Conservation (phyloP, 1,140 invertebrate species). For the Scaptomyza graminum region DNA sequence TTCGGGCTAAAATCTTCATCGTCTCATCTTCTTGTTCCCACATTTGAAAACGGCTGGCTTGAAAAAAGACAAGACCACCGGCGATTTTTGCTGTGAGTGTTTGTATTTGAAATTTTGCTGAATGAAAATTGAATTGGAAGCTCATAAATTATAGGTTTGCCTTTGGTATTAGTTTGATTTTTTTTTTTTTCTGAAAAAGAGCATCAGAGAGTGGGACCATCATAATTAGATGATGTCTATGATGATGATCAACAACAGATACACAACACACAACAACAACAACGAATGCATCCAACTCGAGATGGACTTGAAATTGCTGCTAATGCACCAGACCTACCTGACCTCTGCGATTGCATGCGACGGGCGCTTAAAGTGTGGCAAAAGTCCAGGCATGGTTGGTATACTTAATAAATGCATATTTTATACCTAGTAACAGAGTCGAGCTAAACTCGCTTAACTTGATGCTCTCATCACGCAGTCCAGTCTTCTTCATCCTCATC, state of each 20-base stretch:
- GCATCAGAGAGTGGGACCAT: conserved; percentile 47
- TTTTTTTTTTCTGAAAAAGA: conserved; percentile 73
- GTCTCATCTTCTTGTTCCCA: conserved; percentile 37
- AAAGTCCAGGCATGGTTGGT: conserved; percentile 2
- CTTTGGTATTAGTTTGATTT: conserved; percentile 61
- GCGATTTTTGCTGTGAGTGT: conserved; percentile 41
- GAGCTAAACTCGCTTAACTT: background rate
- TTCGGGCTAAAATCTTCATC: conserved; percentile 33
- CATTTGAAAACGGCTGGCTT: conserved; percentile 21
- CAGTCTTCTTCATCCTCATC: conserved; percentile 45
- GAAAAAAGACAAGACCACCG: conserved; percentile 56
- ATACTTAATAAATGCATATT: background rate
- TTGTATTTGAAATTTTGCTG: conserved; percentile 69
- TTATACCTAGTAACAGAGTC: conserved; percentile 9
- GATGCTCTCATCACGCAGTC: conserved; percentile 61
- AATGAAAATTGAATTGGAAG: conserved; percentile 80
- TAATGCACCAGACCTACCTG: conserved; percentile 36
- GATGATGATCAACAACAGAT: conserved; percentile 38
- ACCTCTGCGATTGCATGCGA: conserved; percentile 52
- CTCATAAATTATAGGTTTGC: conserved; percentile 78
- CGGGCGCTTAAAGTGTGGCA: conserved; percentile 62
- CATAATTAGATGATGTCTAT: conserved; percentile 51
- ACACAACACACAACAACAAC: conserved; percentile 18
- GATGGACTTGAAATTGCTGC: conserved; percentile 45
- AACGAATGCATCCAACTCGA: conserved; percentile 30